Evolutionary conservation across 2,113 vertebrate genomes (phyloP).

Genomic region (Oostethus manadensis): DNA sequence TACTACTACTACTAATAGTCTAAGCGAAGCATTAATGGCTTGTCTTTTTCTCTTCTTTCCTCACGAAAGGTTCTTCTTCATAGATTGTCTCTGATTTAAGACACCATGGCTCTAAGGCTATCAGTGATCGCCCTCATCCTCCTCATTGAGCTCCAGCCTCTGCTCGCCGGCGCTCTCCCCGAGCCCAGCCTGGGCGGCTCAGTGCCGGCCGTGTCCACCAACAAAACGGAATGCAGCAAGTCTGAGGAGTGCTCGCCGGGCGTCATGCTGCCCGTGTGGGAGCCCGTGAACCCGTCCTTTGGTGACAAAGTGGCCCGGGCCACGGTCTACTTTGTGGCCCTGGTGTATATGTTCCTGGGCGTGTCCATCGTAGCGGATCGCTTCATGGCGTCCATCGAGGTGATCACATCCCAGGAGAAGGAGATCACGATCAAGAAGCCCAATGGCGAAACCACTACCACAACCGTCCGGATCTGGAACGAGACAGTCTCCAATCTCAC

Average conservation of each 20-base stretch:
- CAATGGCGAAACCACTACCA: constrained; percentile 93
- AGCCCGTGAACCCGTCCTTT: constrained; percentile 89
- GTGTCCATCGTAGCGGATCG: constrained; percentile 97
- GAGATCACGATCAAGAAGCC: constrained; percentile 98
- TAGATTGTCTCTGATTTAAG: constrained; percentile 25
- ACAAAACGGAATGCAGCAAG: constrained; percentile 75
- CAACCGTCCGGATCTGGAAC: constrained; percentile 96
- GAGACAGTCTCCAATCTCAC: constrained; percentile 98
- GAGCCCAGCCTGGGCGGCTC: constrained; percentile 57
- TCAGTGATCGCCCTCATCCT: constrained; percentile 68
- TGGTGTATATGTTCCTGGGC: constrained; percentile 98
- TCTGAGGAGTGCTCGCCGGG: constrained; percentile 79
- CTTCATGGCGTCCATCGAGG: constrained; percentile 99
- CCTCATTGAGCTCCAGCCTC: constrained; percentile 65
- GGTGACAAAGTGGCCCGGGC: constrained; percentile 97
- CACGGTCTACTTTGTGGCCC: constrained; percentile 94
- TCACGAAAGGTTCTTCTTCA: constrained; percentile 59
- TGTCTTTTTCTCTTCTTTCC: constrained; percentile 22
- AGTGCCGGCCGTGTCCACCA: constrained; percentile 59
- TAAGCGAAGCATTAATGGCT: not conserved
- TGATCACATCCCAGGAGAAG: constrained; percentile 96
- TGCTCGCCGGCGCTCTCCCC: constrained; percentile 50
- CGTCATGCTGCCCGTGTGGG: constrained; percentile 91
- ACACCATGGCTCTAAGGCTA: constrained; percentile 78
- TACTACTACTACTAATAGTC: too few species aligned